Percentiles rank a stretch among this genome's conserved stretches.
These are phyloP conservation scores for Epistrophella euchroma DNA, from an alignment of 2,888 invertebrate genomes.

Conservation along the genomic window DNA sequence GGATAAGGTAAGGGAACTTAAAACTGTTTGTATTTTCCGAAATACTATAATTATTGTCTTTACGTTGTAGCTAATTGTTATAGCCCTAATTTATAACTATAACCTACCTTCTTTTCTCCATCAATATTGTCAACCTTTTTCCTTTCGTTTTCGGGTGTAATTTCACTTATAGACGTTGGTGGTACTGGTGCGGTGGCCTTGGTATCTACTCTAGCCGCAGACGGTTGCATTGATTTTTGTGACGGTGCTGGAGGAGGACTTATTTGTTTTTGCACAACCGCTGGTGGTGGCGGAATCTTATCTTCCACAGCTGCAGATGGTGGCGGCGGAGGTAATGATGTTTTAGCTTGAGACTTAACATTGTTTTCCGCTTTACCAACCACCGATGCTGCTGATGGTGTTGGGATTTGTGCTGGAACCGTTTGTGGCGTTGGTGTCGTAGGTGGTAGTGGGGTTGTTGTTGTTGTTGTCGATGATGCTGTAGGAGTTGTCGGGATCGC, in stretches of 20 bases:
- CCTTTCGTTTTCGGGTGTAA: constrained; percentile 61
- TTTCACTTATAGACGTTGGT: constrained; percentile 46
- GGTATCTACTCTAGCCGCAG: constrained; percentile 51
- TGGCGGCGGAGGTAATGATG: constrained; percentile 60
- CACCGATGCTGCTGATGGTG: constrained; percentile 77
- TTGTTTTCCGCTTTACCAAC: constrained; percentile 81
- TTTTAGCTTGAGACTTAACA: constrained; percentile 66
- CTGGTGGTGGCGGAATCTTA: constrained; percentile 75
- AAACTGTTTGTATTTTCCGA: background rate
- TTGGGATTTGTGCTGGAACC: constrained; percentile 67
- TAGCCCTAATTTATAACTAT: background rate
- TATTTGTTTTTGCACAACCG: constrained; percentile 76
- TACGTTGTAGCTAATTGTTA: background rate
- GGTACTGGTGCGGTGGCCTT: constrained; percentile 63
- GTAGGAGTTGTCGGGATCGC: constrained; percentile 70
- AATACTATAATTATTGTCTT: background rate
- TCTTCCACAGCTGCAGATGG: constrained; percentile 60
- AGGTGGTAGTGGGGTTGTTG: constrained; percentile 51
- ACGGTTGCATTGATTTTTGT: constrained; percentile 67
- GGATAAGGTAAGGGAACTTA: too few species aligned
- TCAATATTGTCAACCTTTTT: constrained; percentile 79
- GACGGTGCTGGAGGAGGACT: constrained; percentile 67
- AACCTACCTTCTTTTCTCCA: constrained; percentile 81
- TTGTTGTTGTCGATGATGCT: constrained; percentile 57
- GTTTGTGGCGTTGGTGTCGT: constrained; percentile 76